Evolutionary conservation across 2,888 invertebrate genomes (phyloP).

Genomic region (Thalpophila matura): DNA sequence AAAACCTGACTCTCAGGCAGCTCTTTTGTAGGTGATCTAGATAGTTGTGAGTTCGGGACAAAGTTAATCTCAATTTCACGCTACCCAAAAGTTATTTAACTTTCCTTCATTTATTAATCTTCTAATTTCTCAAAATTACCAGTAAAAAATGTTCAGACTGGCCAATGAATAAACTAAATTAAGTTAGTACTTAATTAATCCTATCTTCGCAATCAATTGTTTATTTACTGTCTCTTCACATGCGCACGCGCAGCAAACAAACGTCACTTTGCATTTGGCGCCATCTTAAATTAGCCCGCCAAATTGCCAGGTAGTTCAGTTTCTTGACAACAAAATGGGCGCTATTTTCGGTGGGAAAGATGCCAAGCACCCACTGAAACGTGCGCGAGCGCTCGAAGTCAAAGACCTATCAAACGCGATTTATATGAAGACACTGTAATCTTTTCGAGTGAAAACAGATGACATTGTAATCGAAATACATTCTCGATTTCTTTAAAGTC

Average conservation of each 20-base stretch:
- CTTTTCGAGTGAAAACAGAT: conserved; percentile 39
- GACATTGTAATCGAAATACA: conserved; percentile 49
- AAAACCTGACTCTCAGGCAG: too few relatives aligned
- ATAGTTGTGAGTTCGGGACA: too few relatives aligned
- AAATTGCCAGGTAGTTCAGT: conserved; percentile 34
- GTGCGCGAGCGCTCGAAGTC: conserved; percentile 47
- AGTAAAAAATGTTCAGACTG: too few relatives aligned
- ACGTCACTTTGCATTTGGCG: conserved; percentile 34
- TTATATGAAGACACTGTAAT: conserved; percentile 19
- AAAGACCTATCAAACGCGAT: conserved; percentile 60
- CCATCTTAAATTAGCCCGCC: conserved; percentile 47
- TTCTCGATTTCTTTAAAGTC: conserved; percentile 9
- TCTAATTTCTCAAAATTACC: too few relatives aligned
- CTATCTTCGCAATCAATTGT: not conserved
- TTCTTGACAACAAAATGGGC: conserved; percentile 43
- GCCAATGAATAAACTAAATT: too few relatives aligned
- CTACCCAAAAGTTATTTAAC: too few relatives aligned
- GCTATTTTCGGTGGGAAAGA: conserved; percentile 61
- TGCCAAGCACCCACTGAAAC: conserved; percentile 60
- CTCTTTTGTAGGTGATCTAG: too few relatives aligned
- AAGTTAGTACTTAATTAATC: too few relatives aligned
- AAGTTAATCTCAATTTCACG: too few relatives aligned
- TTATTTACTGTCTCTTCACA: conserved; percentile 9
- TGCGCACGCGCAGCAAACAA: not conserved
- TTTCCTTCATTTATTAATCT: too few relatives aligned